Evolutionary conservation across 2,888 invertebrate species (phyloP).

Genomic region (Acleris holmiana): DNA sequence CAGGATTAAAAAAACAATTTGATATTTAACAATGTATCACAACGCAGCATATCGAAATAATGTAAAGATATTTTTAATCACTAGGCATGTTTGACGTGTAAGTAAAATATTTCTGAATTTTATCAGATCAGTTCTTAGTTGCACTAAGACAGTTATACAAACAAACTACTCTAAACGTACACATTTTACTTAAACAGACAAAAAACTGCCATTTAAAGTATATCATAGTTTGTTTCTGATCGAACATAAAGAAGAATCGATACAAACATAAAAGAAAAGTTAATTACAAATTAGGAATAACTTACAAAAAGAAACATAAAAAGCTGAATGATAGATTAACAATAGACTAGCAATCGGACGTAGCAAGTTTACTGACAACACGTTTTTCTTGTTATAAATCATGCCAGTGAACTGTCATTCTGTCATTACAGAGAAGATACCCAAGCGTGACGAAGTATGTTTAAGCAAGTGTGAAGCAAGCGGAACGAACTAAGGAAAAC

Average conservation of each 20-base stretch:
- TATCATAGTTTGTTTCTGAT: conserved; percentile 45
- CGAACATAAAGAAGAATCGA: conserved; percentile 45
- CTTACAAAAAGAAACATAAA: conserved; percentile 48
- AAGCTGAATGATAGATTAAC: conserved; percentile 46
- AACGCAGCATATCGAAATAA: no score
- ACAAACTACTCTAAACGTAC: no score
- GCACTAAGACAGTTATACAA: no score
- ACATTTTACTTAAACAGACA: no score
- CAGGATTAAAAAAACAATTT: no score
- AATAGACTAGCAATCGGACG: conserved; percentile 3
- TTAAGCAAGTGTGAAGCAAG: conserved; percentile 71
- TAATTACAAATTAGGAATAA: conserved; percentile 30
- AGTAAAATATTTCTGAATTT: no score
- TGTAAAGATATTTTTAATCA: no score
- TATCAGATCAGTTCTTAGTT: no score
- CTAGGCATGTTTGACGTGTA: no score
- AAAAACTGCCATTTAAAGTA: not conserved
- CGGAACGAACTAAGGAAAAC: conserved; percentile 50
- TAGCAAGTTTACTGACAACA: no score
- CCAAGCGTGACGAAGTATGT: conserved; percentile 57
- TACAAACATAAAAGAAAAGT: conserved; percentile 46
- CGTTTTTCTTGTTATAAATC: no score
- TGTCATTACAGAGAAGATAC: conserved; percentile 47
- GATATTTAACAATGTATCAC: no score
- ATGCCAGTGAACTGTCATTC: conserved; percentile 5